phyloP scores from a whole-genome alignment of 2,113 vertebrate species.

The Tylochromis polylepis region DNA sequence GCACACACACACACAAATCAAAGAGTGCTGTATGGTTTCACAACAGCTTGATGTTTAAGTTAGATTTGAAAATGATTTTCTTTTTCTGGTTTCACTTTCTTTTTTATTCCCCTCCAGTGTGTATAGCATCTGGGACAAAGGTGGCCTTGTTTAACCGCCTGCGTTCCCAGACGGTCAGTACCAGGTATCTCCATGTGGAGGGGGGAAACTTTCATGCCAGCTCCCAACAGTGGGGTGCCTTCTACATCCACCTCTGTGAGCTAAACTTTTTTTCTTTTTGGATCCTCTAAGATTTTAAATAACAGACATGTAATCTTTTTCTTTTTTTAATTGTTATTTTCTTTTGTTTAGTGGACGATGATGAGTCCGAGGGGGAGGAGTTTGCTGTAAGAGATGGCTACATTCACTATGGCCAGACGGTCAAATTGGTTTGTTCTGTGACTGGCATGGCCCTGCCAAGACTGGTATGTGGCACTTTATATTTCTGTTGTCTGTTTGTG shows the following conservation, averaged over 20 bases:
- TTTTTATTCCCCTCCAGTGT: conserved; percentile 74
- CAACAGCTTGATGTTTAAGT: background rate
- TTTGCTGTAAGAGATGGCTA: conserved; percentile 96
- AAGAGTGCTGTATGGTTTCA: background rate
- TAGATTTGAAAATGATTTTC: background rate
- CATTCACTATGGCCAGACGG: conserved; percentile 95
- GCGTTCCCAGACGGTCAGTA: conserved; percentile 96
- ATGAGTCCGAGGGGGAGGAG: conserved; percentile 97
- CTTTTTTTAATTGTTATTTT: background rate
- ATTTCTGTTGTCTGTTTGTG: background rate
- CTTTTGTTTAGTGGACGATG: conserved; percentile 86
- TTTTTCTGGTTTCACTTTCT: background rate
- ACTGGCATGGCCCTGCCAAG: conserved; percentile 97
- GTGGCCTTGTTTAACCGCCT: conserved; percentile 97
- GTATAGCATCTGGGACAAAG: conserved; percentile 96
- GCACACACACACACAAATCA: background rate
- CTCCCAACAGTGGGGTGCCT: conserved; percentile 97
- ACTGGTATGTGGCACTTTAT: conserved; percentile 75
- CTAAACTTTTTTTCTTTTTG: conserved; percentile 15
- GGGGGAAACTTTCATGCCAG: conserved; percentile 98
- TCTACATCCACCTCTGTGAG: conserved; percentile 96
- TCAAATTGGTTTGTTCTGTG: conserved; percentile 94
- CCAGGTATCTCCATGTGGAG: conserved; percentile 95
- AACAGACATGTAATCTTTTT: background rate
- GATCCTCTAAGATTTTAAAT: background rate